Evolutionary conservation across 2,797 vertebrate genomes (phyloP).

Genomic region (Thamnophis elegans): DNA sequence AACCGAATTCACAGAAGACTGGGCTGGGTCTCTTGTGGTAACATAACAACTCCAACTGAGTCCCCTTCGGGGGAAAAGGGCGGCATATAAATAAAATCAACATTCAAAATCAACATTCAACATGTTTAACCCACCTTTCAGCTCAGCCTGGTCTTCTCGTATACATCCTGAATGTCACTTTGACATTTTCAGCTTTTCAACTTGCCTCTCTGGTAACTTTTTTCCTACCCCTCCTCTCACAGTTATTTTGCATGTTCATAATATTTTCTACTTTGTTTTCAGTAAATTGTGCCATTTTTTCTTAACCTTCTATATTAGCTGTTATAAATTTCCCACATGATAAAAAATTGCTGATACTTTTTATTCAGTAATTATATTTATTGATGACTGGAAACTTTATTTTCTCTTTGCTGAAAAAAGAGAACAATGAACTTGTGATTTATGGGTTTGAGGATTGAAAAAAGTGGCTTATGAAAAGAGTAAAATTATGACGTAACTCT

Average conservation of each 20-base stretch:
- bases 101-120: no score
- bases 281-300: neutral
- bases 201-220: neutral
- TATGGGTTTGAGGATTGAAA: neutral
- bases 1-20: no score
- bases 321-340: neutral
- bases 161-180: neutral
- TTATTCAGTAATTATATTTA: neutral
- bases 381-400: neutral
- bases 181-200: neutral
- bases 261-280: neutral
- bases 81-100: no score
- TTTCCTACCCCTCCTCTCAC: neutral
- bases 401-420: neutral
- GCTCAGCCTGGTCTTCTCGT: neutral
- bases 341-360: neutral
- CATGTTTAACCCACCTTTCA: neutral
- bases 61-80: no score
- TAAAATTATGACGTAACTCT: neutral
- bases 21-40: neutral
- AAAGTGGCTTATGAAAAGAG: neutral
- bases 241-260: neutral
- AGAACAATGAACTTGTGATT: neutral
- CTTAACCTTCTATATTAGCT: neutral
- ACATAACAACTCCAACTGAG: neutral